Conservation (phyloP, 37 sponge, comb jelly and placozoan genomes). For the Corticium candelabrum region DNA sequence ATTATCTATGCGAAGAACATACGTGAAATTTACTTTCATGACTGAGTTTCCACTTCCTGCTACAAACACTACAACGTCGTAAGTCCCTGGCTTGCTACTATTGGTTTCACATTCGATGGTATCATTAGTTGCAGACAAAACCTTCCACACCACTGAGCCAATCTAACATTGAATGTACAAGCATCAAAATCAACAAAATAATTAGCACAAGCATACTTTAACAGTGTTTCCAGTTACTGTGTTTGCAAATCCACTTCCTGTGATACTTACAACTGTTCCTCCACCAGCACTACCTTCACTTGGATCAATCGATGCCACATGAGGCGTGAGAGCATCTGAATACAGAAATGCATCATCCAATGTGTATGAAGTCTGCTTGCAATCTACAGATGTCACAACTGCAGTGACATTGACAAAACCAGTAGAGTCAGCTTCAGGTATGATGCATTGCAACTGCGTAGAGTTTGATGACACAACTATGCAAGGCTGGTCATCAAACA, state of each 20-base stretch:
- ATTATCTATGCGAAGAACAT: constrained; percentile 10
- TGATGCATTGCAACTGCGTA: constrained; percentile 9
- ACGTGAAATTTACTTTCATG: constrained; percentile 18
- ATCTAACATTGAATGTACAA: constrained; percentile 16
- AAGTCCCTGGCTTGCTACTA: constrained; percentile 20
- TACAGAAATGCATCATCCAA: constrained; percentile 38
- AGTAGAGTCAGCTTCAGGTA: constrained; percentile 14
- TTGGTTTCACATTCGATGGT: constrained; percentile 38
- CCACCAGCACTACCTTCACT: constrained; percentile 34
- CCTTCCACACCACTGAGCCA: constrained; percentile 35
- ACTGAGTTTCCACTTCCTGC: constrained; percentile 21
- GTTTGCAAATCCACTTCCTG: neutral
- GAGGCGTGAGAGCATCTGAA: constrained; percentile 14
- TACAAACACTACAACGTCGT: constrained; percentile 21
- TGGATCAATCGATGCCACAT: constrained; percentile 20
- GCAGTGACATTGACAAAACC: constrained; percentile 26
- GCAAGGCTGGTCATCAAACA: constrained; percentile 16
- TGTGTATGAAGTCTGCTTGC: too few species aligned
- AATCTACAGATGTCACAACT: too few species aligned
- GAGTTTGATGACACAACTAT: neutral
- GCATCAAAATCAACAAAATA: too few species aligned
- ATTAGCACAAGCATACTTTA: too few species aligned
- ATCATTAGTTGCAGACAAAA: constrained; percentile 13
- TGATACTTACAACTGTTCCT: constrained; percentile 16
- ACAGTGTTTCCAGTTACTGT: neutral